phyloP scores from a whole-genome alignment of 2,113 vertebrate species.

The Lamprotornis superbus region DNA sequence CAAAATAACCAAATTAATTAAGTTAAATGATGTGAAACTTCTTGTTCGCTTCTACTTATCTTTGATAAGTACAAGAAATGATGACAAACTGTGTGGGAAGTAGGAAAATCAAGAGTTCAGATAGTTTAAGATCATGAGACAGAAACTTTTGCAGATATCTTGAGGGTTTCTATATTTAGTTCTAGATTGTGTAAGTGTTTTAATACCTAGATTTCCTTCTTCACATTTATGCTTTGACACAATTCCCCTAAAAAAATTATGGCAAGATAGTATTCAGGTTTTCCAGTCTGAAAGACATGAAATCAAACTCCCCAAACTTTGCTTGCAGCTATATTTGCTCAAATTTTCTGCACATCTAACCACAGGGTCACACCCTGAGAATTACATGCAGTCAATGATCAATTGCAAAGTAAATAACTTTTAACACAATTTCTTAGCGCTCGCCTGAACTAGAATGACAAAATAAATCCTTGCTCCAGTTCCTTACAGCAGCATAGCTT shows the following conservation, averaged over 20 bases:
- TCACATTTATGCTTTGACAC: not conserved
- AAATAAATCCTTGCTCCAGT: not conserved
- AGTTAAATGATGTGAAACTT: not conserved
- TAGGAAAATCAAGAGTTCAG: conserved; percentile 6
- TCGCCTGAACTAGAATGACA: not conserved
- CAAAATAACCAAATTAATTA: conserved; percentile 12
- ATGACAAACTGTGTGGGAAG: not conserved
- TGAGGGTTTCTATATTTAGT: conserved; percentile 19
- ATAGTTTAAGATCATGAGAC: not conserved
- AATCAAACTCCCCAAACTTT: not conserved
- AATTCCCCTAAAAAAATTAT: not conserved
- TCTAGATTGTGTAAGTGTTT: not conserved
- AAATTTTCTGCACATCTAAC: not conserved
- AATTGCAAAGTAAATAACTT: not conserved
- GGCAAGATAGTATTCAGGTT: not conserved
- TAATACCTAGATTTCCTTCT: conserved; percentile 9
- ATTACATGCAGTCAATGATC: not conserved
- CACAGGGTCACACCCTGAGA: not conserved
- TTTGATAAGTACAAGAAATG: not conserved
- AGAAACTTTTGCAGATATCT: not conserved
- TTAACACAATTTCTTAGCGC: not conserved
- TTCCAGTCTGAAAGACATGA: not conserved
- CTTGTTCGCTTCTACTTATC: not conserved
- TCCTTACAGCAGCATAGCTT: not conserved
- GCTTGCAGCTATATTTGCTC: not conserved